phyloP scores from a whole-genome alignment of 1,140 invertebrate species.

The Heliconius himera region DNA sequence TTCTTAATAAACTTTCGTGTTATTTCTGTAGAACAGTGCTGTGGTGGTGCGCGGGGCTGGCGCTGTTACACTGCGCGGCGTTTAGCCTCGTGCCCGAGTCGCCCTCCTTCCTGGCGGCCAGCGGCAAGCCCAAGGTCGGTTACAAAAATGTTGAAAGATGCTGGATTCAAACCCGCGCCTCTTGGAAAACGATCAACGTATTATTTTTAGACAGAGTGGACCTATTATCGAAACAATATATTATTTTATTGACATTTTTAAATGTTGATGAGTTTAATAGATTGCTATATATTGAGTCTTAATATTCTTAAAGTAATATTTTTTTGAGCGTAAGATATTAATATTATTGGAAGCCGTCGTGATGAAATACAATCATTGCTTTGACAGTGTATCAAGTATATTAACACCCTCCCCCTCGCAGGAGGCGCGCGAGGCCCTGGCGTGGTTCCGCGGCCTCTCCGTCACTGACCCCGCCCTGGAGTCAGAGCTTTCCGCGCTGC shows the following conservation, averaged over 20 bases:
- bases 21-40: slow-evolving; percentile 46
- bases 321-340: too few species aligned
- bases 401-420: slow-evolving; percentile 9
- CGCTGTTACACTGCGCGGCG: slow-evolving; percentile 49
- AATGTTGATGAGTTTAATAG: too few species aligned
- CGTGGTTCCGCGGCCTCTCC: slow-evolving; percentile 53
- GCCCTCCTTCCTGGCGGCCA: slow-evolving; percentile 54
- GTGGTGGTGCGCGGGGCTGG: slow-evolving; percentile 51
- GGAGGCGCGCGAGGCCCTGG: slow-evolving; percentile 52
- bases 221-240: too few species aligned
- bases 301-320: too few species aligned
- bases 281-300: too few species aligned
- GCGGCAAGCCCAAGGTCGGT: slow-evolving; percentile 43
- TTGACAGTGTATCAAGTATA: too few species aligned
- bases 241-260: too few species aligned
- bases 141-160: slow-evolving; percentile 6
- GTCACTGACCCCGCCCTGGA: slow-evolving; percentile 38
- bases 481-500: slow-evolving; percentile 44
- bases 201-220: too few species aligned
- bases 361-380: too few species aligned
- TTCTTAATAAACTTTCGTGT: not conserved
- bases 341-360: too few species aligned
- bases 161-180: too few species aligned
- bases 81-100: slow-evolving; percentile 60
- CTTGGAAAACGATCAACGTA: too few species aligned